These are phyloP conservation scores for Siniperca scherzeri DNA, from an alignment of 2,797 vertebrate genomes.

Conservation along the genomic window DNA sequence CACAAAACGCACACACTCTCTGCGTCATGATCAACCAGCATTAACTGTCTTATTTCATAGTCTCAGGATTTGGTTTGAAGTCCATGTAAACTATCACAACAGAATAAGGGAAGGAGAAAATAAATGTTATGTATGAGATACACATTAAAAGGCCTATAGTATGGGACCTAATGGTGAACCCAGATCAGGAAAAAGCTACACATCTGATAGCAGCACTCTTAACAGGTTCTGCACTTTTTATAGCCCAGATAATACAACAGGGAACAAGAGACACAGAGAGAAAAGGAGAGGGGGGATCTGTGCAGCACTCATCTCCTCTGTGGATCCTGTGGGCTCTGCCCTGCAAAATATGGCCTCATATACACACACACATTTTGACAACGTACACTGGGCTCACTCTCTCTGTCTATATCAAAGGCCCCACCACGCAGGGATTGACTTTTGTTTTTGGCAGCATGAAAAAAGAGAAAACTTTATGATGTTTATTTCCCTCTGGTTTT, in stretches of 20 bases:
- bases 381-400: slow-evolving; percentile 41
- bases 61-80: slow-evolving; percentile 7
- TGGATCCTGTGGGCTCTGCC: slow-evolving; percentile 51
- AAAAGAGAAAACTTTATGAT: slow-evolving; percentile 70
- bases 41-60: neutral
- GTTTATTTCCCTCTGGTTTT: slow-evolving; percentile 69
- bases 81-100: slow-evolving; percentile 13
- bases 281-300: slow-evolving; percentile 5
- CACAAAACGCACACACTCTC: neutral
- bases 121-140: neutral
- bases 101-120: neutral
- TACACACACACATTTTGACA: slow-evolving; percentile 55
- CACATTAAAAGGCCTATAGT: slow-evolving; percentile 15
- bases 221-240: slow-evolving; percentile 48
- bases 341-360: slow-evolving; percentile 33
- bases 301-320: slow-evolving; percentile 5
- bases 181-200: slow-evolving; percentile 25
- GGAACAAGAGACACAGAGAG: slow-evolving; percentile 15
- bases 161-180: slow-evolving; percentile 25
- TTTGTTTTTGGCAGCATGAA: slow-evolving; percentile 72
- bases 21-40: slow-evolving; percentile 16
- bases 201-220: slow-evolving; percentile 48
- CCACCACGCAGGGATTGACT: slow-evolving; percentile 56
- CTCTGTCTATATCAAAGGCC: slow-evolving; percentile 68
- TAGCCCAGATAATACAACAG: slow-evolving; percentile 31